These are phyloP conservation scores for Ylistrum balloti DNA, from an alignment of 1,140 invertebrate species.

Conservation along the genomic window DNA sequence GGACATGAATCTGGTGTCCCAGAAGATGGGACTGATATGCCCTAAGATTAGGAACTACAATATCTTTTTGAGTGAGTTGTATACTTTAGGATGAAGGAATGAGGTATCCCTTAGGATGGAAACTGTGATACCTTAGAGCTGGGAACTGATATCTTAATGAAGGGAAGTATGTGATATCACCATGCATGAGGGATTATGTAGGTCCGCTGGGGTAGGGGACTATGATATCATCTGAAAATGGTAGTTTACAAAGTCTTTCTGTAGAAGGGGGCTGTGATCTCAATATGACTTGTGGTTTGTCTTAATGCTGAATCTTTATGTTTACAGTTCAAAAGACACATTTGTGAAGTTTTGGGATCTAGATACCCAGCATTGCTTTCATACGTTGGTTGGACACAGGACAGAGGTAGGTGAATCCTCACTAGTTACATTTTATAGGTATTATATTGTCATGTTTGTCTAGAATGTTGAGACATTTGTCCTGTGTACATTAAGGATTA, in stretches of 20 bases:
- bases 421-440: too few species aligned
- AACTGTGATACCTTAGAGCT: not conserved
- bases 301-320: slow-evolving; percentile 43
- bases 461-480: too few species aligned
- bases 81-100: not conserved
- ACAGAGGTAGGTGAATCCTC: slow-evolving; percentile 84
- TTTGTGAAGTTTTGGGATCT: slow-evolving; percentile 99
- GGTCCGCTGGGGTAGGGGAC: too few species aligned
- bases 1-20: too few species aligned
- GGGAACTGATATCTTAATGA: not conserved
- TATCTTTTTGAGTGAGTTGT: not conserved
- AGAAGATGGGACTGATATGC: too few species aligned
- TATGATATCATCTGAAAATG: too few species aligned
- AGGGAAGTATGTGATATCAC: not conserved
- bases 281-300: not conserved
- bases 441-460: not conserved
- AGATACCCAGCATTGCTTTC: slow-evolving; percentile 96
- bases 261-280: not conserved
- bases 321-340: slow-evolving; percentile 93
- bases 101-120: not conserved
- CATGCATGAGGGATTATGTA: too few species aligned
- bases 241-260: too few species aligned
- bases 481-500: too few species aligned
- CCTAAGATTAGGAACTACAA: too few species aligned
- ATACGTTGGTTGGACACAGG: slow-evolving; percentile 89